Conservation (phyloP, 2,113 vertebrate genomes). For the human (Homo sapiens) region DNA sequence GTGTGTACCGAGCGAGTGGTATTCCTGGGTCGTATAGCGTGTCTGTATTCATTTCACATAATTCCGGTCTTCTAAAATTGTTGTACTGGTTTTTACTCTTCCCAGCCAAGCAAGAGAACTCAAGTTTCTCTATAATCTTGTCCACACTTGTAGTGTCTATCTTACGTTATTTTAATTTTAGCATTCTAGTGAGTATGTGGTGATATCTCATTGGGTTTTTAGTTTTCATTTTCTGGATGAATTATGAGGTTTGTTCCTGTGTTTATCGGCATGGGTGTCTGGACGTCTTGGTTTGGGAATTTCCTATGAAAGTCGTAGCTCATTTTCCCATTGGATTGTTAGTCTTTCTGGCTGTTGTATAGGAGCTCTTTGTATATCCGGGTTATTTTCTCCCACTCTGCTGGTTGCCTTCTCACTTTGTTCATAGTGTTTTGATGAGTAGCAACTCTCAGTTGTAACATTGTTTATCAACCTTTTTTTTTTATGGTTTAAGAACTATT, state of each 20-base stretch:
- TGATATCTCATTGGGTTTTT: background rate
- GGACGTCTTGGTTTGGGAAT: background rate
- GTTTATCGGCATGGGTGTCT: background rate
- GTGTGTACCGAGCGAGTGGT: accelerated
- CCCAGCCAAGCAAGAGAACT: too few relatives aligned
- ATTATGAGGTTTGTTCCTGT: background rate
- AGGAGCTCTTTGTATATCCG: too few relatives aligned
- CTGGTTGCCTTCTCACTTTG: background rate
- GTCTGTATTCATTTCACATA: background rate
- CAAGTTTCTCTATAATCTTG: background rate
- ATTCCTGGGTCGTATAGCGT: background rate
- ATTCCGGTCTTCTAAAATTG: background rate
- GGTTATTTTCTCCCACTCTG: too few relatives aligned
- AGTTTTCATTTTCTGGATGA: background rate
- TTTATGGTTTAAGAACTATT: background rate
- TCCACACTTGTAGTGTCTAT: background rate
- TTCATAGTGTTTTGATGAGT: background rate
- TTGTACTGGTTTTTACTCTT: background rate
- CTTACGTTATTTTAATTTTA: background rate
- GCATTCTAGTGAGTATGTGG: background rate
- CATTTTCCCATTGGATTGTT: background rate
- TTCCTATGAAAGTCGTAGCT: too few relatives aligned
- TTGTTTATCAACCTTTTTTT: background rate
- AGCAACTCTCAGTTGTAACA: background rate
- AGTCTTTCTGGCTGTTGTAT: background rate